These are phyloP conservation scores for Biston betularia DNA, from an alignment of 2,888 invertebrate species.

Conservation along the genomic window DNA sequence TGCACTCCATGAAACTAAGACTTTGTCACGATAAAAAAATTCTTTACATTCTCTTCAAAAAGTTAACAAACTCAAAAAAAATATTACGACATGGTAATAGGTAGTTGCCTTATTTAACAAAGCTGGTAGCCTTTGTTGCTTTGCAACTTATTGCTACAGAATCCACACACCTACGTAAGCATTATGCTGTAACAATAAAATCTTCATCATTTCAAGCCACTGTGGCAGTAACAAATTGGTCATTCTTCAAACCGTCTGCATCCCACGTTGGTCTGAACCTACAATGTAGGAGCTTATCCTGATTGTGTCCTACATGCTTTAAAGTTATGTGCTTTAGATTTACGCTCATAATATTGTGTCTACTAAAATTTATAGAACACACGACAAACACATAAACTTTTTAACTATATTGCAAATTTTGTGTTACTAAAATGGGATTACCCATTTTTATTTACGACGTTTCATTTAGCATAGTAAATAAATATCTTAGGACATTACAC, in stretches of 20 bases:
- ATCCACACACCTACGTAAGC: slow-evolving; percentile 64
- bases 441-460: no score
- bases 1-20: slow-evolving; percentile 38
- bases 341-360: no score
- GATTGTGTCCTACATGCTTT: neutral
- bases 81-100: slow-evolving; percentile 16
- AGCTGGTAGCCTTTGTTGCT: slow-evolving; percentile 62
- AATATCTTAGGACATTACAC: no score
- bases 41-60: slow-evolving; percentile 5
- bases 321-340: neutral
- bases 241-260: slow-evolving; percentile 70
- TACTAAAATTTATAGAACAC: no score
- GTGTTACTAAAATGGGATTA: no score
- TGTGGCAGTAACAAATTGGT: slow-evolving; percentile 77
- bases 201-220: slow-evolving; percentile 72
- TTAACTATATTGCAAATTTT: no score
- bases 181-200: slow-evolving; percentile 74
- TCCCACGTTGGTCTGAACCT: slow-evolving; percentile 59
- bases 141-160: slow-evolving; percentile 69
- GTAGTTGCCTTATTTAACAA: slow-evolving; percentile 13
- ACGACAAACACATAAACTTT: no score
- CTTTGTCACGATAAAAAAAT: slow-evolving; percentile 12
- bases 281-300: slow-evolving; percentile 23
- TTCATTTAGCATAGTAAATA: no score
- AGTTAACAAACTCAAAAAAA: neutral